A percentile compares a stretch with the other conserved stretches of the same genome.
Conservation (phyloP, 2,113 vertebrate genomes). For the Mellivora capensis region DNA sequence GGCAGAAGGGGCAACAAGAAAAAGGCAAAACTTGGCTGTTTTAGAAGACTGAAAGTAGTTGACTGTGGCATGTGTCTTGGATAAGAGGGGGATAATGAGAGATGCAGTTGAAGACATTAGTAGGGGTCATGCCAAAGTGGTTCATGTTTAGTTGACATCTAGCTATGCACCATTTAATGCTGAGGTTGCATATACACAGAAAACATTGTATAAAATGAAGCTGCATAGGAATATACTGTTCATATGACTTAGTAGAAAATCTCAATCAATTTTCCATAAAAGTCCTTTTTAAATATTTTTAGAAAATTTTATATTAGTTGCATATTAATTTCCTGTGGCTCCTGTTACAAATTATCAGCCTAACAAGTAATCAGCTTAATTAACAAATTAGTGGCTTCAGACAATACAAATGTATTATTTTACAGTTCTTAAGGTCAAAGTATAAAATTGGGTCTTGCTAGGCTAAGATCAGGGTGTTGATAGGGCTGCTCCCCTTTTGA, state of each 20-base stretch:
- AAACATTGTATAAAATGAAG: neutral
- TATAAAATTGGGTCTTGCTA: neutral
- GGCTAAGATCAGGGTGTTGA: neutral
- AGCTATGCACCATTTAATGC: neutral
- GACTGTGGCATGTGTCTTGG: neutral
- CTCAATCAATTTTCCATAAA: neutral
- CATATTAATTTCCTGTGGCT: neutral
- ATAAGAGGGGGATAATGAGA: neutral
- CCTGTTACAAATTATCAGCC: neutral
- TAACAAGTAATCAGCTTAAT: no score
- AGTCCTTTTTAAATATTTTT: neutral
- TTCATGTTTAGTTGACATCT: neutral
- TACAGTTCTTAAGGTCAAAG: neutral
- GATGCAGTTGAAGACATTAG: neutral
- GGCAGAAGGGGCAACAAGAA: neutral
- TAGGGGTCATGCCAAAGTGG: neutral
- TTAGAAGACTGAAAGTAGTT: neutral
- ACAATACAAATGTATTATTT: neutral
- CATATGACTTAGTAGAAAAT: neutral
- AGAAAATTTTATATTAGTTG: neutral
- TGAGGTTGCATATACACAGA: neutral
- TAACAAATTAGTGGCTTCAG: neutral
- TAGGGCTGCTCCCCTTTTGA: neutral
- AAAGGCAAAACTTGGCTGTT: neutral
- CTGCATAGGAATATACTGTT: neutral